phyloP scores from a whole-genome alignment of 2,888 invertebrate genomes.

The Bimastos eiseni region DNA sequence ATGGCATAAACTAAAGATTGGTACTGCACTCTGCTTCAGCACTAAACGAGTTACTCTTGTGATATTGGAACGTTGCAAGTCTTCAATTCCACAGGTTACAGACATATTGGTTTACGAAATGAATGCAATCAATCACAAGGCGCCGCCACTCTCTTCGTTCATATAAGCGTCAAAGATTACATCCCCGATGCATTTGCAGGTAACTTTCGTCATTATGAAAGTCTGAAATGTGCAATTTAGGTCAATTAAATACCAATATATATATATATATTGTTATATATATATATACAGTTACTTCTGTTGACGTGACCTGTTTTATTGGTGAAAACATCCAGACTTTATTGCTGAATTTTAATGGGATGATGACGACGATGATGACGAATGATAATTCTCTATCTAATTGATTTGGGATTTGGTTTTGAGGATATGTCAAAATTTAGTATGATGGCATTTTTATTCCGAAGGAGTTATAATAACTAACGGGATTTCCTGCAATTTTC shows the following conservation, averaged over 20 bases:
- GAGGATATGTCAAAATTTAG: not conserved
- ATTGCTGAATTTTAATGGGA: too few relatives aligned
- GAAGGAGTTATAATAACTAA: too few relatives aligned
- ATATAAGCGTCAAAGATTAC: constrained; percentile 98
- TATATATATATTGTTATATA: too few relatives aligned
- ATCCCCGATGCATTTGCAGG: constrained; percentile 98
- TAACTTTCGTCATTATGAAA: constrained; percentile 55
- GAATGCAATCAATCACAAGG: constrained; percentile 99
- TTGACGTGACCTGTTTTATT: too few relatives aligned
- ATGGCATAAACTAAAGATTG: not conserved
- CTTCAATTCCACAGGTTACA: too few relatives aligned
- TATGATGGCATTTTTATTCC: not conserved
- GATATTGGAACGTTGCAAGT: too few relatives aligned
- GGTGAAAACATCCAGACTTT: too few relatives aligned
- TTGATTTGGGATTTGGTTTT: not conserved
- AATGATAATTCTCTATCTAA: too few relatives aligned
- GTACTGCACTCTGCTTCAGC: not conserved
- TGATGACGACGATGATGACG: too few relatives aligned
- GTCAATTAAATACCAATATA: not conserved
- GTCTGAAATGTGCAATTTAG: not conserved
- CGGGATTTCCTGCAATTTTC: not conserved
- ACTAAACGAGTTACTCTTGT: not conserved
- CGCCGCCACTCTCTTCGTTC: constrained; percentile 96
- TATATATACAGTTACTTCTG: too few relatives aligned
- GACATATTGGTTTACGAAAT: constrained; percentile 94